Percentiles rank a stretch among this genome's conserved stretches.
Conservation (phyloP, 2,888 invertebrate species). For the Corythucha ciliata region DNA sequence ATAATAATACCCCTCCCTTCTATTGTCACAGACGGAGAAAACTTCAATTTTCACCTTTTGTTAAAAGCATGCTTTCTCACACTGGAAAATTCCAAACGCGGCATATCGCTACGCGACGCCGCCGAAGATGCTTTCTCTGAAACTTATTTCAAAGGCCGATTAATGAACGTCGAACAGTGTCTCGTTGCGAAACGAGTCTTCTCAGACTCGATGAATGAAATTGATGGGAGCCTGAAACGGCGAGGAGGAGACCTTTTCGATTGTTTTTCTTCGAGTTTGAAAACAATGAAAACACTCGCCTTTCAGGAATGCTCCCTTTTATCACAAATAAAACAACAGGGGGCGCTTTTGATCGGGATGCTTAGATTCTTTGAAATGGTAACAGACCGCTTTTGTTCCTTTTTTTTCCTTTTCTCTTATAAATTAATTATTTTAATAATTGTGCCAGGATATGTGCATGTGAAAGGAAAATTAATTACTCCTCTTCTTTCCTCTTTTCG, state of each 20-base stretch:
- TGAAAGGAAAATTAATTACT: too few relatives aligned
- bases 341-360: slow-evolving; percentile 17
- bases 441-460: too few relatives aligned
- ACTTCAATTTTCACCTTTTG: slow-evolving; percentile 53
- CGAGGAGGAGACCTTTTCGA: slow-evolving; percentile 23
- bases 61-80: slow-evolving; percentile 55
- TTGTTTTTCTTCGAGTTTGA: slow-evolving; percentile 38
- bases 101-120: slow-evolving; percentile 46
- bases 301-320: slow-evolving; percentile 47
- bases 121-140: slow-evolving; percentile 52
- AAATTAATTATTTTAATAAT: too few relatives aligned
- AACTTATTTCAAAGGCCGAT: slow-evolving; percentile 54
- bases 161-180: slow-evolving; percentile 42
- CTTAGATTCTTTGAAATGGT: slow-evolving; percentile 19
- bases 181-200: slow-evolving; percentile 47
- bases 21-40: too few relatives aligned
- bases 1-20: too few relatives aligned
- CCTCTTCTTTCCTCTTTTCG: too few relatives aligned
- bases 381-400: too few relatives aligned
- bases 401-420: too few relatives aligned
- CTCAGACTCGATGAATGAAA: slow-evolving; percentile 43
- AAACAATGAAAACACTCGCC: slow-evolving; percentile 43
- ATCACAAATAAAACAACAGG: slow-evolving; percentile 45
- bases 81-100: slow-evolving; percentile 54
- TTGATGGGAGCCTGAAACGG: slow-evolving; percentile 38